Base-by-base conservation (phyloP, 1,140 invertebrate genomes). In the Drosophila neocordata region DNA sequence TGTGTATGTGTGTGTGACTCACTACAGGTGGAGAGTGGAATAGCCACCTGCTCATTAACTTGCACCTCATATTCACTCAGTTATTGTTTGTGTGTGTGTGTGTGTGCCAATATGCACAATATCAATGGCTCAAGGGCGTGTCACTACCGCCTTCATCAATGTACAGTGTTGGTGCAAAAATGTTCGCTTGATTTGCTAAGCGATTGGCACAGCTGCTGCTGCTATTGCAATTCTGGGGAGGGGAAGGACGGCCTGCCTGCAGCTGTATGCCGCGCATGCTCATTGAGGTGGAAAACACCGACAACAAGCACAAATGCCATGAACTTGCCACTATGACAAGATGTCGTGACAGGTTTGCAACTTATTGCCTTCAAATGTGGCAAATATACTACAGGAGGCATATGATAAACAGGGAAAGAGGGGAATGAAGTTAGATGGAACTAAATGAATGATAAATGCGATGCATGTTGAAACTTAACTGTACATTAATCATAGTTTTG, bases 401-500 rank as follows among this genome's bases (percentile, higher is more conserved):
- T 3, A 31, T 31, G 27, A 31, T 6, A 31, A 7, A 31, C n/a
- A 31, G n/a, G 13, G n/a, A 2, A 9, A n/a, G 8, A 15, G 52
- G 20, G 27, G 2, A 5, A 2, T 15, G 6, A 0, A 6, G 48
- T 24, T 38, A 24, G 64, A 55, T 69, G 56, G 68, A 73, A 72
- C 60, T 41, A 72, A 65, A 41, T 55, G 70, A 73, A 79, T 84
- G 76, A 79, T 77, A 77, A 2, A 24, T 24, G 22, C 69, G n/a
- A 84, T 73, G 69, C 63, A 66, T 65, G 71, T 41, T 62, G 72
- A 65, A 65, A 74, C 61, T 70, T 77, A 80, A 80, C 69, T 81
- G 77, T 70, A 65, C 82, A 87, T 87, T 87, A 88, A 87, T 87
- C 82, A 87, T 82, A 68, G 67, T 75, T 82, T 87, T 64, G 80